phyloP scores from a whole-genome alignment of 2,113 vertebrate genomes.

The Cyanoliseus patagonus region DNA sequence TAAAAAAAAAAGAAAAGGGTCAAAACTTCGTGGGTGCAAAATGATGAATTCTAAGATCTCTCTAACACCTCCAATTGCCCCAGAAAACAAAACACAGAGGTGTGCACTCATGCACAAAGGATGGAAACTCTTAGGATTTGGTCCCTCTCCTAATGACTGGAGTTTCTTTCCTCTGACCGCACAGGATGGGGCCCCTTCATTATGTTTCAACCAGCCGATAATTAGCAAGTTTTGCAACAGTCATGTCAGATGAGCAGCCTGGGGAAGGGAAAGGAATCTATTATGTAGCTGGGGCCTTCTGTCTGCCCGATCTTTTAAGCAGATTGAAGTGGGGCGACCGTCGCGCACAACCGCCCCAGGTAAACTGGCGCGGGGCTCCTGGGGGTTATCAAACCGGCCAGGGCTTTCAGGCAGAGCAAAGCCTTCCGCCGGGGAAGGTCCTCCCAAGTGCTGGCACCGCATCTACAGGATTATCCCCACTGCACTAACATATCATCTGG shows the following conservation, averaged over 20 bases:
- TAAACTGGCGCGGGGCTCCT: conserved; percentile 78
- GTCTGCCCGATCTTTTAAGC: conserved; percentile 73
- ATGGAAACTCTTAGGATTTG: neutral
- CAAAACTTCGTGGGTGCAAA: neutral
- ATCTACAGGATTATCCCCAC: conserved; percentile 84
- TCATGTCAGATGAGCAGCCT: conserved; percentile 52
- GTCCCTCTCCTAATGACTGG: neutral
- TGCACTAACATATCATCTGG: conserved; percentile 84
- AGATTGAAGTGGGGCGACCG: conserved; percentile 75
- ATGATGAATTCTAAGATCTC: neutral
- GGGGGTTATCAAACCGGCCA: conserved; percentile 88
- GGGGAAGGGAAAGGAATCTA: conserved; percentile 67
- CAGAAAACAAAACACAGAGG: neutral
- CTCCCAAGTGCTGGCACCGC: conserved; percentile 75
- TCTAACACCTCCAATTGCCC: neutral
- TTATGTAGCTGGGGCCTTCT: conserved; percentile 63
- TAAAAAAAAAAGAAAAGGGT: fast-evolving
- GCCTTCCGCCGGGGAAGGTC: conserved; percentile 79
- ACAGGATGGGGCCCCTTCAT: conserved; percentile 85
- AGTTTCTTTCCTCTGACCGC: neutral
- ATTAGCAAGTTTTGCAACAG: conserved; percentile 86
- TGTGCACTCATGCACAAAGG: neutral
- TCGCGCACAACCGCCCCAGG: conserved; percentile 80
- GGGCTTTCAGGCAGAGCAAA: conserved; percentile 86
- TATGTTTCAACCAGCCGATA: conserved; percentile 88